Base-by-base conservation (phyloP, 2,888 invertebrate genomes). In the Polydesmus complanatus region DNA sequence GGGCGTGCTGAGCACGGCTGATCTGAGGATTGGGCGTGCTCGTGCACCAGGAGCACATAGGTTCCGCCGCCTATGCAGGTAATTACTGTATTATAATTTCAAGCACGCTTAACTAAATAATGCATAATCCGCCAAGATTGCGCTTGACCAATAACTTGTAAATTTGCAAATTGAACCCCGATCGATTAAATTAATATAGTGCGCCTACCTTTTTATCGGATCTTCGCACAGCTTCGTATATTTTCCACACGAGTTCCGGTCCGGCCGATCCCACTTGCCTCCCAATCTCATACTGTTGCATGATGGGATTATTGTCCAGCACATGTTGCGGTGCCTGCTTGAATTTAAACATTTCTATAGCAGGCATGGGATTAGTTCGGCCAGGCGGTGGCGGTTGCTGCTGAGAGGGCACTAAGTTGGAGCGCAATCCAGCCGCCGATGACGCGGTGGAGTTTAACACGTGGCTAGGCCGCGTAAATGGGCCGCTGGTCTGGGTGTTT, bases 171-270 rank as follows among this genome's bases (percentile, higher is more conserved):
- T n/a, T n/a, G n/a, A n/a, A n/a, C n/a, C n/a, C n/a, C n/a, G 18
- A 23, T 21, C 14, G 3, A 21, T n/a, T 23, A 63, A 21, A n/a
- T 18, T n/a, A 27, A 26, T 21, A 23, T 19, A 27, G 27, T 21
- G 11, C n/a, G 69, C 81, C 80, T 74, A 94, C 95, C 86, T 87
- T 88, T 68, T 86, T 86, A 70, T 95, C 94, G 65, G 83, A 84
- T 74, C 90, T 91, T 68, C 90, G 79, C 70, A 83, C 84, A 1
- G 88, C 94, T 68, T 94, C 92, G 73, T 89, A 88, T 65, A 95
- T 86, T 70, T 85, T 85, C 95, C 95, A 95, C 54, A 89, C 83
- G 66, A 89, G 80, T 69, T 92, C 92, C 0, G 92, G 92, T 0
- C 95, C 95, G 1, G 85, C 86, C 62, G 84, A 84, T 61, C 83